Evolutionary conservation across 2,113 vertebrate species (phyloP), one percentile per base, ranked within the genome.

Genomic region (Corydoras maculifer): DNA sequence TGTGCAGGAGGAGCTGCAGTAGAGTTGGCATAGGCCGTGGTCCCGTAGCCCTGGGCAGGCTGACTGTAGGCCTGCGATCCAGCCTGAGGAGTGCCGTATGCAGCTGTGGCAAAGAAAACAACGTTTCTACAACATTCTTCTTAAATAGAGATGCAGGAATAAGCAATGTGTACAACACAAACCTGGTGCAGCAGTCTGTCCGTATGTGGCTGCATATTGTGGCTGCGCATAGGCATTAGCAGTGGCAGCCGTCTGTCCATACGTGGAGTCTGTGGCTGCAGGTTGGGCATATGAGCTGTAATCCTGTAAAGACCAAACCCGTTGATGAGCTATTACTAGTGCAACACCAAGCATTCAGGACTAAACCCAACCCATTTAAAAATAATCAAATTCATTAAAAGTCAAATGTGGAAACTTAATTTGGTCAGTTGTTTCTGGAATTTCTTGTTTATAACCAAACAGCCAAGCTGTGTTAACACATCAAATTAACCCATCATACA

Each of bases 61-160:
- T 94, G 93, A 58, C 85, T 91, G 69, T 93, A 94, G 0, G 87
- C 89, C 18, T 91, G 92, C 11, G 90, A 86, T 7, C 90, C 91
- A 9, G 90, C n/a, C n/a, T 92, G 91, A 69, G 91, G 77, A 43
- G 91, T 80, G 48, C 81, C 86, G 53, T 94, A 94, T 82, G 88
- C 92, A 91, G 76, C 82, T 84, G 62, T 35, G 54, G 13, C 5
- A 12, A 43, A 69, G 53, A 72, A 9, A 54, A 75, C 30, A 5
- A 13, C 9, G 35, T 15, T 35, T 54, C 11, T 43, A 43, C 35
- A 43, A 43, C 35, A 43, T 25, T 25, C 35, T 43, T 4, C 35
- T 43, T 43, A 2, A 43, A 43, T 5, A 43, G 35, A 43, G 35
- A 54, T n/a, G 59, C 8, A 49, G 15, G 48, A 25, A 15, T 1